phyloP scores from a whole-genome alignment of 2,113 vertebrate species.

The Thalassoma bifasciatum region DNA sequence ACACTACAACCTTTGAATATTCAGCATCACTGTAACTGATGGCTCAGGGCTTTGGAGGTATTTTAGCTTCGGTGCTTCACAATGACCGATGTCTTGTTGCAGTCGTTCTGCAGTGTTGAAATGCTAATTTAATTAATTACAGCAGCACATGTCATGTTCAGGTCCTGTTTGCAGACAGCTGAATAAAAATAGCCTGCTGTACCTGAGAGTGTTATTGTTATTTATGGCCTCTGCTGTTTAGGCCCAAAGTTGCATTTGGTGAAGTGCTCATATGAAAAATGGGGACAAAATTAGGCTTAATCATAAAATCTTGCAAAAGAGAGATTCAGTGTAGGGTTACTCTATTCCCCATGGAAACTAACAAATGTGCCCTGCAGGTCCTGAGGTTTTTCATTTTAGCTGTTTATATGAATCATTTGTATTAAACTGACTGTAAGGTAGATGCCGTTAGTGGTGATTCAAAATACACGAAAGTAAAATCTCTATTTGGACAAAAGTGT shows the following conservation, averaged over 20 bases:
- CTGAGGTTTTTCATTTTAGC: no score
- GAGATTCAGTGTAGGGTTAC: not conserved
- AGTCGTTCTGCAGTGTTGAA: conserved; percentile 7
- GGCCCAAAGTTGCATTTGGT: not conserved
- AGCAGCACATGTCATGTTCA: conserved; percentile 3
- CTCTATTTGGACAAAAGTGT: no score
- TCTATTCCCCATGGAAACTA: no score
- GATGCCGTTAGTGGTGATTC: not conserved
- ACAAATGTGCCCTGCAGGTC: no score
- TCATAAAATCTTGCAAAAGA: not conserved
- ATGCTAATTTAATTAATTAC: conserved; percentile 21
- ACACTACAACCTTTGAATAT: conserved; percentile 51
- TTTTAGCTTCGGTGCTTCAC: not conserved
- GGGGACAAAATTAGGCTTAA: not conserved
- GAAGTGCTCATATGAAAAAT: not conserved
- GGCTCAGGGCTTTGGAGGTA: conserved; percentile 11
- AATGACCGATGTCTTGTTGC: conserved; percentile 15
- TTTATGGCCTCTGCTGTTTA: not conserved
- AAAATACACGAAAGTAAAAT: not conserved
- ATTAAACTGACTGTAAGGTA: not conserved
- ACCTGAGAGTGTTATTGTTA: not conserved
- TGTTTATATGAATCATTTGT: no score
- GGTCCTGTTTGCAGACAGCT: not conserved
- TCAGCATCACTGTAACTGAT: conserved; percentile 15
- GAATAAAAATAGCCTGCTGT: not conserved